Base-by-base conservation (phyloP, 2,797 vertebrate genomes). In the Ispidina picta region DNA sequence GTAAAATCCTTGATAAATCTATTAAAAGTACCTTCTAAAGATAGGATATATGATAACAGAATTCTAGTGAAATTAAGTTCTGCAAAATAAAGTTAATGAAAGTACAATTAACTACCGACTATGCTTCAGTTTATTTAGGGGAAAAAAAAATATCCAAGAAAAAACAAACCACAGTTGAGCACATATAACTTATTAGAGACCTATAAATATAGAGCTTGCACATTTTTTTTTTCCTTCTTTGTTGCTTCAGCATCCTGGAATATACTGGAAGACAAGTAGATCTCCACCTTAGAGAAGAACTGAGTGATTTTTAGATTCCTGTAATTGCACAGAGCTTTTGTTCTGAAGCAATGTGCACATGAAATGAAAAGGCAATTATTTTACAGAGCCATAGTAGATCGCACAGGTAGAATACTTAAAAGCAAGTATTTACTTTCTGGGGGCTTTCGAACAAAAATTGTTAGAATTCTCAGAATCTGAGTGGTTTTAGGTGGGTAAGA, bases 151-250 rank as follows among this genome's bases (percentile, higher is more conserved):
- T 0, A 37, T 37, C 37, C 14, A 37, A 37, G 37, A 37, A 6
- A 18, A 37, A 14, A 2, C 1, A 29, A 52, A 14, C 37, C 2
- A 33, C 6, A 49, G 2, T 2, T 25, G 33, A 55, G 5, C 58
- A 21, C 2, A 12, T 15, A 15, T 3, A 55, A 41, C 17, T 89
- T 82, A 55, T 55, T 83, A 66, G 11, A 76, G 43, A 73, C 7
- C 51, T 51, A 17, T 3, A 76, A 77, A 70, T 8, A 3, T 62
- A 6, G 4, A 73, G 12, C 65, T 82, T 85, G 2, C 17, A 48
- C 7, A n/a, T 37, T 6, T 33, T n/a, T 41, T 49, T 19, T 1
- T 37, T 6, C 13, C 17, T 54, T 44, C 39, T 74, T 59, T 39
- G 14, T 77, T 48, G 4, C 16, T 37, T 74, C 44, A 83, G 6